Percentiles rank a stretch among this genome's conserved stretches.
Evolutionary conservation across 2,797 vertebrate species (phyloP).

Genomic region (Caiman crocodilus): DNA sequence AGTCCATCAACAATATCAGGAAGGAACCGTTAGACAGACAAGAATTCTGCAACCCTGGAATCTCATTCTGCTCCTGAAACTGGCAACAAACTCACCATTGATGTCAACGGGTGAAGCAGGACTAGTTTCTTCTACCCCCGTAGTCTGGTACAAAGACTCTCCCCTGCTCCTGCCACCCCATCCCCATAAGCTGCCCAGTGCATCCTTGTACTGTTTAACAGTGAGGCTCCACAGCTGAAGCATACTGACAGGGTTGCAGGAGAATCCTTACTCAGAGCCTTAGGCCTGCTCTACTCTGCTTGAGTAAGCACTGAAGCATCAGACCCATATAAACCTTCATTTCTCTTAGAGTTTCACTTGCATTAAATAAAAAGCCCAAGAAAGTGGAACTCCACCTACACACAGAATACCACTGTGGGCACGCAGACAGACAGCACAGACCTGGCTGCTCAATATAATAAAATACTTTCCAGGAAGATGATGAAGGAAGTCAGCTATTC

Average conservation of each 20-base stretch:
- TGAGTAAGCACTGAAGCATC: neutral
- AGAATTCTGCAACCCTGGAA: no score
- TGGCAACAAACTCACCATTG: neutral
- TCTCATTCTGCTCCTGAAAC: neutral
- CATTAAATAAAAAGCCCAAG: neutral
- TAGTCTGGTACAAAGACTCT: neutral
- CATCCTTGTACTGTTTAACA: fast-evolving
- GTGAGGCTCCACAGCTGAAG: fast-evolving
- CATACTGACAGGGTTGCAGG: neutral
- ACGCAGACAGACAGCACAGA: neutral
- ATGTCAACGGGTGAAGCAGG: neutral
- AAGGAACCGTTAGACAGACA: neutral
- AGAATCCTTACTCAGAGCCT: neutral
- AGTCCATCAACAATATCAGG: neutral
- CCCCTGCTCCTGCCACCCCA: neutral
- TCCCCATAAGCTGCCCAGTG: neutral
- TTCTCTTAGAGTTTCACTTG: neutral
- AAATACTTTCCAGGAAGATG: neutral
- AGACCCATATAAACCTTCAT: fast-evolving
- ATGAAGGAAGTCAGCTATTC: neutral
- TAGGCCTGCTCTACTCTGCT: neutral
- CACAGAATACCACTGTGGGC: neutral
- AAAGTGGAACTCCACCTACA: neutral
- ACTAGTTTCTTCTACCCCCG: neutral
- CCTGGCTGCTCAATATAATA: neutral